phyloP scores from a whole-genome alignment of 2,113 vertebrate genomes.

The Spheniscus mendiculus region DNA sequence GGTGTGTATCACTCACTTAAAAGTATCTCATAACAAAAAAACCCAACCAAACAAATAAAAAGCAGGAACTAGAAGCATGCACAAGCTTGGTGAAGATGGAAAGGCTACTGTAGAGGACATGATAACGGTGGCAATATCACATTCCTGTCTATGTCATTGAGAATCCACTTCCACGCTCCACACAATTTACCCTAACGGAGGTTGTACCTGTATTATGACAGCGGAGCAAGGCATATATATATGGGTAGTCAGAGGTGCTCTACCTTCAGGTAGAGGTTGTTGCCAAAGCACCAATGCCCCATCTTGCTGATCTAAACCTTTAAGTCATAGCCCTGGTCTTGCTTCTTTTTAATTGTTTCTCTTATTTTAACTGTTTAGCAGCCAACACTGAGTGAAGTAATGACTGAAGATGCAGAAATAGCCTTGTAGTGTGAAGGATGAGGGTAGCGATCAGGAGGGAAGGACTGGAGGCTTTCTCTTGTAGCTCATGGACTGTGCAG shows the following conservation, averaged over 20 bases:
- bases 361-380: background rate
- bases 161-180: background rate
- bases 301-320: background rate
- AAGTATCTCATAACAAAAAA: background rate
- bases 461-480: background rate
- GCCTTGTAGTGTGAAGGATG: background rate
- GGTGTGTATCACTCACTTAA: background rate
- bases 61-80: background rate
- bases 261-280: background rate
- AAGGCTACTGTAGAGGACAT: background rate
- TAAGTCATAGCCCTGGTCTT: background rate
- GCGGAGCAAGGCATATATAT: background rate
- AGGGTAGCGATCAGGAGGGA: background rate
- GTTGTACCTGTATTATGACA: background rate
- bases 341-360: background rate
- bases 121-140: background rate
- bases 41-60: background rate
- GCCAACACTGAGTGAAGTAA: background rate
- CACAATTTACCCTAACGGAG: fast-evolving
- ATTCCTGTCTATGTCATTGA: background rate
- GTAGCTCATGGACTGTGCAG: background rate
- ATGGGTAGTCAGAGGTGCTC: background rate
- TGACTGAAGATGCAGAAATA: background rate
- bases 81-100: background rate
- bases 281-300: background rate